phyloP scores from a whole-genome alignment of 1,140 invertebrate genomes.

The Zaprionus lachaisei region DNA sequence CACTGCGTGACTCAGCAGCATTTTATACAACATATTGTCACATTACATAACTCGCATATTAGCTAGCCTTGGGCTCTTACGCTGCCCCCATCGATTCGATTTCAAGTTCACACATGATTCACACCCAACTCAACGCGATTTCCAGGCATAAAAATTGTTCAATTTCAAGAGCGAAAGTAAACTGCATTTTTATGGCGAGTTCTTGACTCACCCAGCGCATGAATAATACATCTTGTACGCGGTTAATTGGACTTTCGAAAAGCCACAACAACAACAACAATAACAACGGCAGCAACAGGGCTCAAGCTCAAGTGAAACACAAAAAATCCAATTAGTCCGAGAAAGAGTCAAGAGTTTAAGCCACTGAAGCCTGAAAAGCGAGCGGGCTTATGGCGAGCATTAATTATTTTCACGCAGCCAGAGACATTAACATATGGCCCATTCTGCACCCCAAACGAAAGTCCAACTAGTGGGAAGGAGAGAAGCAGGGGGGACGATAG shows the following conservation, averaged over 20 bases:
- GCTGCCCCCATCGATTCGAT: slow-evolving; percentile 50
- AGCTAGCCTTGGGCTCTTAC: slow-evolving; percentile 65
- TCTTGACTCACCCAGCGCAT: slow-evolving; percentile 41
- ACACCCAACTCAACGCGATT: slow-evolving; percentile 19
- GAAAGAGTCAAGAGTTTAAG: slow-evolving; percentile 27
- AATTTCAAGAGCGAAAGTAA: slow-evolving; percentile 57
- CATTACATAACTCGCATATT: slow-evolving; percentile 69
- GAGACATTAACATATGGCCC: slow-evolving; percentile 58
- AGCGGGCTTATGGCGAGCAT: background rate
- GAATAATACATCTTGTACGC: slow-evolving; percentile 7
- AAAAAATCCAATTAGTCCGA: slow-evolving; percentile 64
- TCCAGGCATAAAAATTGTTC: slow-evolving; percentile 1
- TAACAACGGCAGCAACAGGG: background rate
- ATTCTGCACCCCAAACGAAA: slow-evolving; percentile 4
- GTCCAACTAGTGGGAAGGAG: background rate
- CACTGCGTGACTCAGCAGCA: slow-evolving; percentile 13
- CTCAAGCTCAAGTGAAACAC: slow-evolving; percentile 35
- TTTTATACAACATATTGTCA: slow-evolving; percentile 11
- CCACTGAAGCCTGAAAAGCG: slow-evolving; percentile 12
- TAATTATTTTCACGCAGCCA: slow-evolving; percentile 43
- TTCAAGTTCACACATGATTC: slow-evolving; percentile 65
- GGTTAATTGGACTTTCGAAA: slow-evolving; percentile 75
- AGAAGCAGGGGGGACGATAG: slow-evolving; percentile 15
- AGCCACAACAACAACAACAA: slow-evolving; percentile 28
- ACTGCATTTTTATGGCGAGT: slow-evolving; percentile 12